These are phyloP conservation scores for Trematocara caparti DNA, from an alignment of 2,797 vertebrate species.

Conservation along the genomic window DNA sequence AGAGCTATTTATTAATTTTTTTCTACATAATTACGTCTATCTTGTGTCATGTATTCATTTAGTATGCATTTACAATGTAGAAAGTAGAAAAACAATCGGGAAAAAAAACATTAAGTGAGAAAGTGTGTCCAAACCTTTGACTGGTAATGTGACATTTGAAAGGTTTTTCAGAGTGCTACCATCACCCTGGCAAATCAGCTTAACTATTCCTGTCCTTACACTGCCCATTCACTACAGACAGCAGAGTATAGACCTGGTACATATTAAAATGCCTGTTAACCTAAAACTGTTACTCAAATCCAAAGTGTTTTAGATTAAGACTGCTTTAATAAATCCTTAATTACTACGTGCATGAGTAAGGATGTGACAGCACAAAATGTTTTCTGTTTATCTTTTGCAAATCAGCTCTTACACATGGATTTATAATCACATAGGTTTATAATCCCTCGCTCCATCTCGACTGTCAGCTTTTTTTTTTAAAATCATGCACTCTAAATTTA, in stretches of 20 bases:
- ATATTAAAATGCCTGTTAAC: not conserved
- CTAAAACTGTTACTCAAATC: not conserved
- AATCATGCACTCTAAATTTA: not conserved
- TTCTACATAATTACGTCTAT: not conserved
- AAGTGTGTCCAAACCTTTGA: not conserved
- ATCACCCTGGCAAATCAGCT: not conserved
- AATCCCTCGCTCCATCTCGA: not conserved
- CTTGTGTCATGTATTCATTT: not conserved
- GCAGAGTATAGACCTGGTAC: not conserved
- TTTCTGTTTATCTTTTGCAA: not conserved
- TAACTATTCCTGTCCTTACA: not conserved
- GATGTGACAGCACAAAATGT: not conserved
- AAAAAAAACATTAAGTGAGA: not conserved
- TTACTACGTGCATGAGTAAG: not conserved
- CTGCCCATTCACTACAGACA: not conserved
- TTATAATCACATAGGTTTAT: not conserved
- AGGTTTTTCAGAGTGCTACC: not conserved
- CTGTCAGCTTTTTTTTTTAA: not conserved
- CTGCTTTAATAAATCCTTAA: not conserved
- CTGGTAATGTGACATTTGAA: not conserved
- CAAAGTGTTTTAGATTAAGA: not conserved
- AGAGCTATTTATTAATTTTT: not conserved
- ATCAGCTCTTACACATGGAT: not conserved
- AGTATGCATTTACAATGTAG: not conserved
- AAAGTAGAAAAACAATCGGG: not conserved